Conservation (phyloP, 2,888 invertebrate species). For the Ophion ellenae region DNA sequence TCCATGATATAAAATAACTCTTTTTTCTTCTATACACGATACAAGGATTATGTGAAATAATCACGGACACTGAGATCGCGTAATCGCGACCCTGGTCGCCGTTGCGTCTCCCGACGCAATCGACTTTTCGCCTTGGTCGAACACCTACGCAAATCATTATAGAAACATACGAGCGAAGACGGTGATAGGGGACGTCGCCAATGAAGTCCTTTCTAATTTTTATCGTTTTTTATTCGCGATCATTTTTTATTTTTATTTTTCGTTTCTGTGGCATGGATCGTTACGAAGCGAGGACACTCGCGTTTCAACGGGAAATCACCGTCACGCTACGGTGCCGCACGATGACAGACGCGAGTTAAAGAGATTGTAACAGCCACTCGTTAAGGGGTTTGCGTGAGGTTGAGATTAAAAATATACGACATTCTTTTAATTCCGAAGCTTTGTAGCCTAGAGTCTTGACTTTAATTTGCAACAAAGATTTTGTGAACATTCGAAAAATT, state of each 20-base stretch:
- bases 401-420: no score
- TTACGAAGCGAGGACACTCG: conserved; percentile 59
- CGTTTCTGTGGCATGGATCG: conserved; percentile 18
- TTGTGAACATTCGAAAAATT: no score
- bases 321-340: conserved; percentile 45
- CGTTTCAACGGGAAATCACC: conserved; percentile 43
- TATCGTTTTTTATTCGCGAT: conserved; percentile 34
- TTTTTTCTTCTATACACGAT: background rate
- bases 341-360: conserved; percentile 51
- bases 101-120: conserved; percentile 22
- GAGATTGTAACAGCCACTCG: background rate
- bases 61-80: conserved; percentile 45
- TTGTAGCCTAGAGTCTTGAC: no score
- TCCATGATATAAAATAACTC: no score
- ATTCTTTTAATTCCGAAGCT: no score
- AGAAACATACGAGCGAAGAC: conserved; percentile 42
- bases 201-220: conserved; percentile 37
- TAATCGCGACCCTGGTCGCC: conserved; percentile 58
- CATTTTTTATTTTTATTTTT: conserved; percentile 22
- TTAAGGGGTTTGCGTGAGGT: no score
- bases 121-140: conserved; percentile 57
- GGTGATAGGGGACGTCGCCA: conserved; percentile 55
- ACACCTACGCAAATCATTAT: conserved; percentile 64
- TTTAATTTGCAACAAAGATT: no score
- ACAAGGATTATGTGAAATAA: background rate